Percentiles rank a stretch among this genome's conserved stretches.
phyloP scores from a whole-genome alignment of 2,113 vertebrate species.

The Sprattus sprattus region DNA sequence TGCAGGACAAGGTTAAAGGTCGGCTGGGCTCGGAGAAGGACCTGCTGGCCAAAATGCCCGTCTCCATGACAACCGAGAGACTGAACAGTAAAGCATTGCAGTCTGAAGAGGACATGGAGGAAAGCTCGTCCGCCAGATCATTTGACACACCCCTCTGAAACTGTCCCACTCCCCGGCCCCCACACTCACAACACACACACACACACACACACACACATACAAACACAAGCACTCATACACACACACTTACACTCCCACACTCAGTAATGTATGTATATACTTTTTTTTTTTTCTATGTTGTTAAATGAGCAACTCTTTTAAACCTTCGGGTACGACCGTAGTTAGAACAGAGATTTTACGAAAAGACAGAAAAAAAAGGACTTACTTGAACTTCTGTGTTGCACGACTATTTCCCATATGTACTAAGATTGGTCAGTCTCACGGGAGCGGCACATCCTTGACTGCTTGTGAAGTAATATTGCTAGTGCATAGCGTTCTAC shows the following conservation, averaged over 20 bases:
- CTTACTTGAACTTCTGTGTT: conserved; percentile 70
- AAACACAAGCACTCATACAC: neutral
- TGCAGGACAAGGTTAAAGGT: conserved; percentile 92
- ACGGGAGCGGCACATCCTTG: conserved; percentile 50
- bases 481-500: neutral
- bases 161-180: conserved; percentile 4
- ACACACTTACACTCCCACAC: neutral
- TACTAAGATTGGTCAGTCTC: neutral
- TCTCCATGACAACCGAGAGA: conserved; percentile 72
- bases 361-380: conserved; percentile 37
- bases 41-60: conserved; percentile 71
- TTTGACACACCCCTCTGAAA: conserved; percentile 88
- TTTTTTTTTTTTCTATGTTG: conserved; percentile 62
- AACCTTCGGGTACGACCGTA: conserved; percentile 55
- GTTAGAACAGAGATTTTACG: neutral
- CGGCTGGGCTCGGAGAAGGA: conserved; percentile 66
- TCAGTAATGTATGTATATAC: conserved; percentile 57
- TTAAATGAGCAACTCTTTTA: conserved; percentile 17
- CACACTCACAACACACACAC: neutral
- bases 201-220: neutral
- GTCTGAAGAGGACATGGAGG: conserved; percentile 82
- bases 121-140: conserved; percentile 78
- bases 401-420: neutral
- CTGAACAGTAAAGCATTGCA: conserved; percentile 80
- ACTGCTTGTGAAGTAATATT: neutral